Base-by-base conservation (phyloP, 2,113 vertebrate genomes). In the Pipa parva region DNA sequence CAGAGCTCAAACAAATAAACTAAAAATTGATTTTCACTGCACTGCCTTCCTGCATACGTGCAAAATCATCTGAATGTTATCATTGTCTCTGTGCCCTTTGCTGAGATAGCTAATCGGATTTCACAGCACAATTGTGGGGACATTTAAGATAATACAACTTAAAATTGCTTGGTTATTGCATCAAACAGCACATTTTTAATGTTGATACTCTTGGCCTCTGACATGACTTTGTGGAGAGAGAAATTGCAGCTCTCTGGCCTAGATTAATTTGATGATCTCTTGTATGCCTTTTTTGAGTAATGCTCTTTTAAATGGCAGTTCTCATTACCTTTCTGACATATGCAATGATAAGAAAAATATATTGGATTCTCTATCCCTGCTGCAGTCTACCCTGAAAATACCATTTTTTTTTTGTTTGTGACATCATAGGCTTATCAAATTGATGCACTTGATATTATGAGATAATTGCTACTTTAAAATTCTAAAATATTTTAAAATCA, bases 281-380 rank as follows among this genome's bases (percentile, higher is more conserved):
- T 54, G 48, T 45, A 70, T 54, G 66, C 48, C 48, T 61, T 61
- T 68, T 70, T 52, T 70, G 58, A 70, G 58, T 61, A 70, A 70
- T 70, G 66, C 66, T 42, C 49, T 70, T 70, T 70, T 61, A 70
- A 70, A 70, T 70, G 66, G 66, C 66, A 70, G 58, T 61, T 70
- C 58, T 70, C 66, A 70, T 70, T 70, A 70, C 66, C 66, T 70
- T 59, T 70, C 45, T 70, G 66, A 70, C 66, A 61, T 70, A 70
- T 70, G 48, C 66, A 70, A 61, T 70, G 66, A 70, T 52, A 70
- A 70, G 58, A 61, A 45, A 70, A 68, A 68, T 59, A 68, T 59
- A 68, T 68, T 60, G 65, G 49, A 68, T 63, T 68, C 22, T 31
- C 24, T n/a, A 31, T 42, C 36, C 61, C 31, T 9, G 36, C 24